phyloP scores from a whole-genome alignment of 1,140 invertebrate genomes.

The Sycophila sp. region DNA sequence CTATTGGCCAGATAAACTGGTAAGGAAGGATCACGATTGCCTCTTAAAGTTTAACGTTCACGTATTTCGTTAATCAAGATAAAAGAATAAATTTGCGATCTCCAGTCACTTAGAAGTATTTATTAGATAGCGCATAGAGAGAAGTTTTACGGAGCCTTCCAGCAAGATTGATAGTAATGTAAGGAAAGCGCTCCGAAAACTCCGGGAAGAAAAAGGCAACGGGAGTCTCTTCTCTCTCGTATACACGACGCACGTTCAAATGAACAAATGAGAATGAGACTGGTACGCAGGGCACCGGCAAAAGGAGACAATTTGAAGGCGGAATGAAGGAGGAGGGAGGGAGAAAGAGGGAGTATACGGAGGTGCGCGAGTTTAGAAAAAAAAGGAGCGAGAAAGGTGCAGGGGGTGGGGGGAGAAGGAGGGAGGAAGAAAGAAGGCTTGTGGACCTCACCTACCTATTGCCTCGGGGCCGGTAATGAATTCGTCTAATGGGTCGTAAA shows the following conservation, averaged over 20 bases:
- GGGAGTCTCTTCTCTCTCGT: neutral
- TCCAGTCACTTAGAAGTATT: conserved; percentile 18
- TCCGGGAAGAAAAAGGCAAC: neutral
- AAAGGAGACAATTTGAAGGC: conserved; percentile 21
- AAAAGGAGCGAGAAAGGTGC: conserved; percentile 2
- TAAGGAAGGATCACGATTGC: too few relatives aligned
- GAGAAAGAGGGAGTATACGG: neutral
- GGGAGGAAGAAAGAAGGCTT: conserved; percentile 44
- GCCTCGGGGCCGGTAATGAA: conserved; percentile 63
- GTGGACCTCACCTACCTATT: conserved; percentile 56
- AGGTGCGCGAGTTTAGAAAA: conserved; percentile 3
- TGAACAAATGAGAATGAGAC: conserved; percentile 23
- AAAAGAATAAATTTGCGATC: conserved; percentile 23
- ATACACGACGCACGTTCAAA: neutral
- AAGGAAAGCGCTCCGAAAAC: conserved; percentile 4
- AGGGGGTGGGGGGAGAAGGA: conserved; percentile 33
- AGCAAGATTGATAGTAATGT: conserved; percentile 17
- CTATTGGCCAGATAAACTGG: too few relatives aligned
- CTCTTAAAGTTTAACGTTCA: too few relatives aligned
- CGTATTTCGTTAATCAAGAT: conserved; percentile 21
- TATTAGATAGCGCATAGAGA: conserved; percentile 5
- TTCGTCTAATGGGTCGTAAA: conserved; percentile 68
- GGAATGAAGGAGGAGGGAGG: conserved; percentile 39
- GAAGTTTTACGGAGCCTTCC: neutral
- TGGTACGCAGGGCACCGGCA: neutral